Evolutionary conservation across 1,140 invertebrate genomes (phyloP), one percentile per base, ranked within the genome.

Genomic region (Drosophila sucinea): DNA sequence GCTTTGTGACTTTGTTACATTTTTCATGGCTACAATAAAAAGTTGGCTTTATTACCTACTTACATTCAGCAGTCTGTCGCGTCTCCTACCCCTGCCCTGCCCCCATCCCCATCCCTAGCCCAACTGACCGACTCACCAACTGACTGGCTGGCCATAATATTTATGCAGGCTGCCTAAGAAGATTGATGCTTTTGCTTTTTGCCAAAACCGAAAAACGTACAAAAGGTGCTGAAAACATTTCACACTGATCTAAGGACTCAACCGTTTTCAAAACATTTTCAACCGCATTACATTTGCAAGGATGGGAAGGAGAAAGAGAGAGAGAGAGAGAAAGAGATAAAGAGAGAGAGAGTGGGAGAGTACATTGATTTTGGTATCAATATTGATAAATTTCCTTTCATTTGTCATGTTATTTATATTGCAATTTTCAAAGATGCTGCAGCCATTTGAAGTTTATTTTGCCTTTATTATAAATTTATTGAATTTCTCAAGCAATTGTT

Each of bases 1-100:
- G 79, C 79, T 83, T 87, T 89, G 84, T 81, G 84, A 90, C 85
- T 87, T 89, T 87, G 77, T 89, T 84, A 89, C 80, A 81, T 81
- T 83, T 89, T 89, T 89, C 77, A 81, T 87, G 80, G 77, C 77
- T 77, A 78, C 84, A 83, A 79, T 89, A 89, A 84, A 87, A 87
- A 81, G 77, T 78, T 73, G 70, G 57, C 80, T 89, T 84, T 89
- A 84, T 89, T 87, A 77, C 83, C 84, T 77, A 83, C 83, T 83
- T 78, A 89, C 84, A 80, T 67, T 67, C 80, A 81, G 82, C 82
- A 70, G 72, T 72, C 33, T 32, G 10, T 10, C 29, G n/a, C 60
- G 47, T 41, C 56, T 8, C 51, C 17, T 17, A 17, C 17, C 17
- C 17, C 17, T 33, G 17, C 29, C 23, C 7, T 17, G 38, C 11